Percentiles rank a stretch among this genome's conserved stretches.
phyloP scores from a whole-genome alignment of 37 sponge, comb jelly and placozoan genomes.

The Aplysina aerophoba region DNA sequence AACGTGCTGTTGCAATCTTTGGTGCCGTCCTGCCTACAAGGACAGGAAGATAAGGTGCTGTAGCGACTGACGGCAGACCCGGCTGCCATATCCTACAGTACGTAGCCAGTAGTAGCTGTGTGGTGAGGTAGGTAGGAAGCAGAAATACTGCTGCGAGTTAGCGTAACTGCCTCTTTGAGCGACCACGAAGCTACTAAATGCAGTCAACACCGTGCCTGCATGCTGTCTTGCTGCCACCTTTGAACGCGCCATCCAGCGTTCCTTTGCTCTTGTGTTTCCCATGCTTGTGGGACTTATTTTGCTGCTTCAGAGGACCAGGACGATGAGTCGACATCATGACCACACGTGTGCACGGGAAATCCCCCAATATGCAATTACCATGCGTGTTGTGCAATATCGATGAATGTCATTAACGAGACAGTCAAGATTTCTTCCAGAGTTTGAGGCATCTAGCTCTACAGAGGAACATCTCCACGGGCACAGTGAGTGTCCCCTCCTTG shows the following conservation, averaged over 20 bases:
- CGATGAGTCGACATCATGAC: conserved; percentile 43
- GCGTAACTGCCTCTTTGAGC: not conserved
- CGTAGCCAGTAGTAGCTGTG: too few species aligned
- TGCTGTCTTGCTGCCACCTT: too few species aligned
- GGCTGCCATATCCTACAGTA: too few species aligned
- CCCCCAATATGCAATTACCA: too few species aligned
- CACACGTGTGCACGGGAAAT: too few species aligned
- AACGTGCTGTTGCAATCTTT: conserved; percentile 31
- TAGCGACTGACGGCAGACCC: too few species aligned
- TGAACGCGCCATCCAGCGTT: conserved; percentile 28
- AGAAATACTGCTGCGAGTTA: too few species aligned
- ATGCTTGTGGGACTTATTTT: conserved; percentile 95
- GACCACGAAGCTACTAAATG: not conserved
- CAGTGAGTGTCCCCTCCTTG: conserved; percentile 56
- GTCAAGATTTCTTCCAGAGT: conserved; percentile 56
- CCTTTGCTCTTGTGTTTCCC: conserved; percentile 91
- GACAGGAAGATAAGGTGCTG: not conserved
- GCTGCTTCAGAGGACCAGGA: conserved; percentile 94
- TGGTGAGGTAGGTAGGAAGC: too few species aligned
- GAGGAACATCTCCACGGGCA: conserved; percentile 73
- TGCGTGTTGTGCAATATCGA: not conserved
- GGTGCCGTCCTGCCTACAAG: conserved; percentile 62
- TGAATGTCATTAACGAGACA: not conserved
- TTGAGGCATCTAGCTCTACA: conserved; percentile 81
- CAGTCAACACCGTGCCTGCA: too few species aligned